Conservation (phyloP, 2,888 invertebrate species). For the Hydriomena furcata region DNA sequence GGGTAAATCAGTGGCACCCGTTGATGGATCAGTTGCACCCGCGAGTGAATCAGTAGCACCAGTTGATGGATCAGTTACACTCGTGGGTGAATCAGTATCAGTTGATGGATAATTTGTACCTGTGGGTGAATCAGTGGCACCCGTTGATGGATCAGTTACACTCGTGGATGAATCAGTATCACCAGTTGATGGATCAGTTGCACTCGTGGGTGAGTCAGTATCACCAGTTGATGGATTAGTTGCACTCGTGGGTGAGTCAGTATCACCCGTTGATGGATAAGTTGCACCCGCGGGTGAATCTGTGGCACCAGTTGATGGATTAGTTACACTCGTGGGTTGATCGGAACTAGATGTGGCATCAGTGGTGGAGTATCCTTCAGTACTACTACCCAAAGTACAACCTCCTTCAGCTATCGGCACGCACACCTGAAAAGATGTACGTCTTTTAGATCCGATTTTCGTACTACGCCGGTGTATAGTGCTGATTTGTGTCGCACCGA, state of each 20-base stretch:
- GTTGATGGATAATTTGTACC: constrained; percentile 6
- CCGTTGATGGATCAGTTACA: no score
- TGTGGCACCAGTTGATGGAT: constrained; percentile 1
- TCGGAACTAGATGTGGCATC: constrained; percentile 11
- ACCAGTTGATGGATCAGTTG: constrained; percentile 7
- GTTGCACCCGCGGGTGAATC: constrained; percentile 1
- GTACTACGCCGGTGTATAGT: no score
- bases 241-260: not conserved
- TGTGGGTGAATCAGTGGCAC: constrained; percentile 4
- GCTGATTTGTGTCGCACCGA: no score
- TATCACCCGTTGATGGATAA: not conserved
- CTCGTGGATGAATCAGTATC: not conserved
- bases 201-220: not conserved
- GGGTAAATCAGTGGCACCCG: constrained; percentile 11
- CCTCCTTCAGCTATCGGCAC: constrained; percentile 30
- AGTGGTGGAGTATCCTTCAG: constrained; percentile 11
- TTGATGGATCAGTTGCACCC: not conserved
- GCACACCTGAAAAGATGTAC: constrained; percentile 24
- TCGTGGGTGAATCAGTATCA: constrained; percentile 9
- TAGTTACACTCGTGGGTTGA: not conserved
- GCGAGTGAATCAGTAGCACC: constrained; percentile 5
- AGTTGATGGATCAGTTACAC: constrained; percentile 10
- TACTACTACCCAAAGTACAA: constrained; percentile 22
- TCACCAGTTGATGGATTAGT: not conserved
- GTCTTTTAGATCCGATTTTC: no score